Evolutionary conservation across 1,140 invertebrate genomes (phyloP).

Genomic region (Heliconius hermathena): DNA sequence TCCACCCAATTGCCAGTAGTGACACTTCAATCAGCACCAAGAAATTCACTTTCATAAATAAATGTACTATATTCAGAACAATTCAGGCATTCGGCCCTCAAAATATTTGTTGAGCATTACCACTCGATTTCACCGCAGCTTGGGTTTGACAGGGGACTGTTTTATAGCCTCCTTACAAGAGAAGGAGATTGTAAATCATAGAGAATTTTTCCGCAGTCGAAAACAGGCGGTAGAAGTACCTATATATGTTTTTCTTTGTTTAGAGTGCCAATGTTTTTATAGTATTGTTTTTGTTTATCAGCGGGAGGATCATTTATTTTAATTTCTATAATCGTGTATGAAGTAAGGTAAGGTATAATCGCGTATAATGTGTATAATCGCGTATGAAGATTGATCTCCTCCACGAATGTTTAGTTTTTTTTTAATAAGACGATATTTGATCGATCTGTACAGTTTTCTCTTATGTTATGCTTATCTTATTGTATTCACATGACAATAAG

Average conservation of each 20-base stretch:
- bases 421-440: not conserved
- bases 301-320: no score
- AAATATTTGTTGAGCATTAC: slow-evolving; percentile 51
- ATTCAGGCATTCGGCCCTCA: slow-evolving; percentile 33
- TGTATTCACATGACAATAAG: no score
- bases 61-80: slow-evolving; percentile 41
- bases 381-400: not conserved
- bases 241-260: slow-evolving; percentile 15
- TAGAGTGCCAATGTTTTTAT: not conserved
- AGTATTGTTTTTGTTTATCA: no score
- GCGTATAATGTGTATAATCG: not conserved
- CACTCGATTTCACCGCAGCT: slow-evolving; percentile 56
- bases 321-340: not conserved
- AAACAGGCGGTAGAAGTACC: slow-evolving; percentile 41
- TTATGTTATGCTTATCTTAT: no score
- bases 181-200: slow-evolving; percentile 60
- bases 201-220: slow-evolving; percentile 55
- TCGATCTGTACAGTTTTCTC: not conserved
- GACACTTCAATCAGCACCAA: slow-evolving; percentile 32
- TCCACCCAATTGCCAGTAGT: slow-evolving; percentile 22
- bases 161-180: slow-evolving; percentile 64
- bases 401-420: not conserved
- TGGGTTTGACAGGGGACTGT: slow-evolving; percentile 67
- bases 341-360: not conserved
- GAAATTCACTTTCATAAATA: slow-evolving; percentile 36